Evolutionary conservation across 2,113 vertebrate genomes (phyloP).

Genomic region (Pampusana beccarii): DNA sequence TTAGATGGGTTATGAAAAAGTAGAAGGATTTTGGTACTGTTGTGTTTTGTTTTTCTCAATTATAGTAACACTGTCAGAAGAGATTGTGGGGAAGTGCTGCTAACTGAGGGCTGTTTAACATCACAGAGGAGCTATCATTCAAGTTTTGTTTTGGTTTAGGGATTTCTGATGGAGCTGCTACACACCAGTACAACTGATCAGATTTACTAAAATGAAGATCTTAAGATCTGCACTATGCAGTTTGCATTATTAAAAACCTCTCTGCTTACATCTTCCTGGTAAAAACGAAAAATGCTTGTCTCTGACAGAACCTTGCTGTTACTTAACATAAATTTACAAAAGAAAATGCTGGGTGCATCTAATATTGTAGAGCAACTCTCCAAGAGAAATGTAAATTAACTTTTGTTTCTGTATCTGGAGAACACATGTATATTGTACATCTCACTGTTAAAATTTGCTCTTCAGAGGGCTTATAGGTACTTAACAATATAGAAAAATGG

Average conservation of each 20-base stretch:
- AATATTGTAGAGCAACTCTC: background rate
- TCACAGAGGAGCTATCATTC: background rate
- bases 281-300: background rate
- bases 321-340: constrained; percentile 18
- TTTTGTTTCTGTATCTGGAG: background rate
- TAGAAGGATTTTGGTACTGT: background rate
- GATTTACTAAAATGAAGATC: background rate
- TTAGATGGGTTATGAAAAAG: constrained; percentile 15
- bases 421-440: background rate
- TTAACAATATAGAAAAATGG: background rate
- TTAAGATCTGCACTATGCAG: background rate
- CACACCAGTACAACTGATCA: background rate
- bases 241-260: constrained; percentile 42
- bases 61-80: constrained; percentile 9
- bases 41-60: background rate
- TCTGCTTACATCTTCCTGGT: background rate
- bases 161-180: background rate
- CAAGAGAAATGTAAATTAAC: background rate
- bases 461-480: background rate
- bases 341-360: background rate
- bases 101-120: constrained; percentile 10
- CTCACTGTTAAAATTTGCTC: background rate
- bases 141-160: background rate
- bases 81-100: background rate
- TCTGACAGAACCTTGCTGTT: background rate